Conservation (phyloP, 2,797 vertebrate genomes). For the Molossus molossus region DNA sequence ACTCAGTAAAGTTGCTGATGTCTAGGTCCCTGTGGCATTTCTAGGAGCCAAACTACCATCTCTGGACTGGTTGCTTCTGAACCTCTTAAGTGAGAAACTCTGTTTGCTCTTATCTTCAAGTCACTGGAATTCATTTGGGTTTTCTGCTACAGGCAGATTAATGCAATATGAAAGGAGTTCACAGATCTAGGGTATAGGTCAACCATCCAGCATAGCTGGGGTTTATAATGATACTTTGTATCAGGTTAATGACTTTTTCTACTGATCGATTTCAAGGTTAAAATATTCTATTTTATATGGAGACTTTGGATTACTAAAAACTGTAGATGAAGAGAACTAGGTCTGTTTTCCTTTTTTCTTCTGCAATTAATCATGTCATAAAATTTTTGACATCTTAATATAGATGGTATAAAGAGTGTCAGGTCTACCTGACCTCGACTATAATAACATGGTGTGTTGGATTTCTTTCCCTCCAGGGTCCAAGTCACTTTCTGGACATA, state of each 20-base stretch:
- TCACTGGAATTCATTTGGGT: not conserved
- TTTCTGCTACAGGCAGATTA: not conserved
- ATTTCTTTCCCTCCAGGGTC: not conserved
- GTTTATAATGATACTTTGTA: slow-evolving; percentile 38
- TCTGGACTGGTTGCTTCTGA: not conserved
- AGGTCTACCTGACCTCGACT: not conserved
- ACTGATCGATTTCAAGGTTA: slow-evolving; percentile 16
- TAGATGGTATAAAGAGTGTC: not conserved
- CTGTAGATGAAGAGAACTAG: not conserved
- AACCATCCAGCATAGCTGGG: not conserved
- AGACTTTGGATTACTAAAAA: slow-evolving; percentile 1
- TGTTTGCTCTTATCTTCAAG: not conserved
- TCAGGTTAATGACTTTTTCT: not conserved
- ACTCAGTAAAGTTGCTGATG: not conserved
- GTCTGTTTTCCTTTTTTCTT: slow-evolving; percentile 7
- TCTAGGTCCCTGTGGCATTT: not conserved
- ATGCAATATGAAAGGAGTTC: not conserved
- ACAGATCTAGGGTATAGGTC: not conserved
- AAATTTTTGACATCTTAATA: slow-evolving; percentile 1
- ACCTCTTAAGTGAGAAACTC: slow-evolving; percentile 31
- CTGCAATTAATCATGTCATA: not conserved
- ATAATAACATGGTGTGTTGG: not conserved
- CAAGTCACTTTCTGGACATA: not conserved
- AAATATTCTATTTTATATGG: not conserved
- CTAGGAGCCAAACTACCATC: not conserved